Evolutionary conservation across 1,140 invertebrate species (phyloP).

Genomic region (Trichonephila inaurata): DNA sequence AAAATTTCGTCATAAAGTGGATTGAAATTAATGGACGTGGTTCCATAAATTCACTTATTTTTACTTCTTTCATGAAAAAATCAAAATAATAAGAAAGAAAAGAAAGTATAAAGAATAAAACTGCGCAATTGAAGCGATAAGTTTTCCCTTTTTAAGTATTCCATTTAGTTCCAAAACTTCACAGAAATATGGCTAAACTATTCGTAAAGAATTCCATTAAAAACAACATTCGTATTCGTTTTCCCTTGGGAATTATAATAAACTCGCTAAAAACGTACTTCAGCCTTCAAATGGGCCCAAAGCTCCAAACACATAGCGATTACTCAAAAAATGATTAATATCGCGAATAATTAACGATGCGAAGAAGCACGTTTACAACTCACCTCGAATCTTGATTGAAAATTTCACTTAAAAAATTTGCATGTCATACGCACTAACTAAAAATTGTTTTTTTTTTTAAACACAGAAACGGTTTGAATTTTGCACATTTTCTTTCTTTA

Average conservation of each 20-base stretch:
- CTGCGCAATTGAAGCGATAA: neutral
- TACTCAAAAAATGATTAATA: slow-evolving; percentile 27
- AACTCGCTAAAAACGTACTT: neutral
- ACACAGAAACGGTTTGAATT: neutral
- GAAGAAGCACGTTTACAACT: neutral
- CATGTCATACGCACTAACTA: neutral
- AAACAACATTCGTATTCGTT: neutral
- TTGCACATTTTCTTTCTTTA: too few relatives aligned
- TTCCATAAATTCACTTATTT: neutral
- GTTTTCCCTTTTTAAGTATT: neutral
- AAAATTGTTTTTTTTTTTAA: neutral
- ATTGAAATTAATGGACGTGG: neutral
- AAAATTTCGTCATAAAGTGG: neutral
- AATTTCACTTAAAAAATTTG: neutral
- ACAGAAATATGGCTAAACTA: neutral
- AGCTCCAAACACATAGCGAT: slow-evolving; percentile 4
- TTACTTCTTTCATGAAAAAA: neutral
- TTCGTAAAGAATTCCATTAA: slow-evolving; percentile 27
- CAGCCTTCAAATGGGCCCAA: neutral
- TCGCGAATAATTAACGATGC: slow-evolving; percentile 16
- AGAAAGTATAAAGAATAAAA: neutral
- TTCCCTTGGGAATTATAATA: neutral
- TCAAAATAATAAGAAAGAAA: neutral
- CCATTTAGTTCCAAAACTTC: neutral
- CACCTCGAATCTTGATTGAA: neutral